Evolutionary conservation across 2,113 vertebrate genomes (phyloP).

Genomic region (Scalopus aquaticus): DNA sequence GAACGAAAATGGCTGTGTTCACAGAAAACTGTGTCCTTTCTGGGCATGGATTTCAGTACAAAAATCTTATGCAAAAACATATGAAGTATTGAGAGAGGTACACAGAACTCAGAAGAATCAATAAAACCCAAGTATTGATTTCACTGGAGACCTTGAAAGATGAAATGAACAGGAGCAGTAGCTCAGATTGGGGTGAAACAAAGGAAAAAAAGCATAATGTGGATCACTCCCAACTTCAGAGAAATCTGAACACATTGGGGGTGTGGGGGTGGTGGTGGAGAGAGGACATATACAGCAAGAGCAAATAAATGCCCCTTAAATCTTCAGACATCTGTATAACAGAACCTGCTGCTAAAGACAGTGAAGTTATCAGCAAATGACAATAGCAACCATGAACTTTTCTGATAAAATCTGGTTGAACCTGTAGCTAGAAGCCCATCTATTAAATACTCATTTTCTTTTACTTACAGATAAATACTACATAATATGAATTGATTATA

Average conservation of each 20-base stretch:
- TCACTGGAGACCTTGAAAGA: not conserved
- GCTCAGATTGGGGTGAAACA: not conserved
- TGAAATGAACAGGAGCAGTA: not conserved
- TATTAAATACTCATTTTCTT: not conserved
- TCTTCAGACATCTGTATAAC: not conserved
- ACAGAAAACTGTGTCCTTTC: not conserved
- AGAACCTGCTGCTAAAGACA: not conserved
- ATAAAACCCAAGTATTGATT: not conserved
- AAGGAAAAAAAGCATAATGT: not conserved
- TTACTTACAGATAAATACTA: not conserved
- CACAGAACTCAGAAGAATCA: not conserved
- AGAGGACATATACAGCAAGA: fast-evolving
- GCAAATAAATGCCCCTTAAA: not conserved
- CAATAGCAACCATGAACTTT: not conserved
- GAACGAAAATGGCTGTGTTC: not conserved
- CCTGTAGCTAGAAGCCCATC: not conserved
- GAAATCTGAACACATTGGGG: not conserved
- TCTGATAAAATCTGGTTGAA: not conserved
- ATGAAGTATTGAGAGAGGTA: not conserved
- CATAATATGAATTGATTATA: not conserved
- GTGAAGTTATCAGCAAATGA: not conserved
- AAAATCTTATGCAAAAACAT: not conserved
- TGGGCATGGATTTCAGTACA: not conserved
- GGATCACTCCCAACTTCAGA: not conserved
- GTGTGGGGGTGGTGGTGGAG: too few relatives aligned